Percentiles rank a stretch among this genome's conserved stretches.
phyloP scores from a whole-genome alignment of 2,888 invertebrate species.

The Macrophya annulata region DNA sequence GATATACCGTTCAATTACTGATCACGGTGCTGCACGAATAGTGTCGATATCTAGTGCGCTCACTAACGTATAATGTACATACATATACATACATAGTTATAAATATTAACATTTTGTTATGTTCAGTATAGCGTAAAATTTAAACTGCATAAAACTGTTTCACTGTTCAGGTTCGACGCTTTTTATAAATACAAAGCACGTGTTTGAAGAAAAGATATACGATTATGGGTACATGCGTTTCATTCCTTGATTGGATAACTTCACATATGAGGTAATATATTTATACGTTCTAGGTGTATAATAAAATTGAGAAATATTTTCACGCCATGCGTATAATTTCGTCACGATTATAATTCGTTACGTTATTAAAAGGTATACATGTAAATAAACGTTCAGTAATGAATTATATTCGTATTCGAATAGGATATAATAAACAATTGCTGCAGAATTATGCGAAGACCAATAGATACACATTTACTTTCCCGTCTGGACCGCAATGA shows the following conservation, averaged over 20 bases:
- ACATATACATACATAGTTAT: not conserved
- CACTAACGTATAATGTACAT: not conserved
- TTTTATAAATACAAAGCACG: not conserved
- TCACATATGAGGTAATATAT: conserved; percentile 14
- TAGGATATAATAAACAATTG: not conserved
- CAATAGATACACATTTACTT: conserved; percentile 24
- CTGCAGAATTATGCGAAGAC: conserved; percentile 1
- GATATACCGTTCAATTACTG: conserved; percentile 49
- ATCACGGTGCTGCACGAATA: conserved; percentile 1
- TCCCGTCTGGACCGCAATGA: conserved; percentile 37
- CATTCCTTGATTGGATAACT: conserved; percentile 5
- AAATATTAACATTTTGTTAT: not conserved
- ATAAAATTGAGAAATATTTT: conserved; percentile 24
- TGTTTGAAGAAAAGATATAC: not conserved
- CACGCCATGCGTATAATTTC: conserved; percentile 20
- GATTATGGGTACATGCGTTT: not conserved
- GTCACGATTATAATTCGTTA: conserved; percentile 12
- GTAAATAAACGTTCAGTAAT: not conserved
- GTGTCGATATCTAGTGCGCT: not conserved
- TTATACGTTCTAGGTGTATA: not conserved
- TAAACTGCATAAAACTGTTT: not conserved
- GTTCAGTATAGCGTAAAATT: not conserved
- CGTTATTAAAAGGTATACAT: not conserved
- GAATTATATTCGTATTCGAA: not conserved
- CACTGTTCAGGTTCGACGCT: not conserved